A percentile compares a stretch with the other conserved stretches of the same genome.
Conservation (phyloP, 2,113 vertebrate species). For the Tenrec ecaudatus region DNA sequence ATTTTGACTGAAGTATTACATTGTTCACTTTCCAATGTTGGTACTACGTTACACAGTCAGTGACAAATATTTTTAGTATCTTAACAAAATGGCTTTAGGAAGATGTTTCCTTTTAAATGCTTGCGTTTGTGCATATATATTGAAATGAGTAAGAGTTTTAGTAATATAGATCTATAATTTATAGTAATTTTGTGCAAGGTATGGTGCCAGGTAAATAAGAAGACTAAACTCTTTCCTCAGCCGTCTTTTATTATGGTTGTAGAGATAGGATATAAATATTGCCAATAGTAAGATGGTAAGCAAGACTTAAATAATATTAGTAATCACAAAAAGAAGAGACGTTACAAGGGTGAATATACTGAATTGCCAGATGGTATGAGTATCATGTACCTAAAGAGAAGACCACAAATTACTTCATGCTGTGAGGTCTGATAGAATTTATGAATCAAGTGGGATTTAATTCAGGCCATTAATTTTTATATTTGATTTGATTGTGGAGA, state of each 20-base stretch:
- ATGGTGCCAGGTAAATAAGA: neutral
- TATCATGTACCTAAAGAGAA: neutral
- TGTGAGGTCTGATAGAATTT: neutral
- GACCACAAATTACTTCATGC: neutral
- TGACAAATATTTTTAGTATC: neutral
- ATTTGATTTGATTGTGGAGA: neutral
- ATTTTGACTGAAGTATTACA: neutral
- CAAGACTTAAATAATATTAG: constrained; percentile 46
- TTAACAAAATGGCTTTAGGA: constrained; percentile 21
- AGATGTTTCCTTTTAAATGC: neutral
- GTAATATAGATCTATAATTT: neutral
- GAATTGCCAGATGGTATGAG: neutral
- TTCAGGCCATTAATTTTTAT: neutral
- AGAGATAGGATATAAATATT: neutral
- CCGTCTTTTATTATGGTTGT: neutral
- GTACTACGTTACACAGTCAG: neutral
- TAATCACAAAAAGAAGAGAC: neutral
- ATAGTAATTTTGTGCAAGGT: neutral
- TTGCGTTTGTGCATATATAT: neutral
- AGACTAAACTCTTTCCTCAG: neutral
- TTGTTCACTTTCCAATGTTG: neutral
- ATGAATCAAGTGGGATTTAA: neutral
- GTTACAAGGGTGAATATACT: neutral
- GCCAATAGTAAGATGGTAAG: neutral
- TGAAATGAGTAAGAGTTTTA: constrained; percentile 22